Percentiles rank a stretch among this genome's conserved stretches.
Conservation (phyloP, 2,113 vertebrate species). For the Odobenus rosmarus region DNA sequence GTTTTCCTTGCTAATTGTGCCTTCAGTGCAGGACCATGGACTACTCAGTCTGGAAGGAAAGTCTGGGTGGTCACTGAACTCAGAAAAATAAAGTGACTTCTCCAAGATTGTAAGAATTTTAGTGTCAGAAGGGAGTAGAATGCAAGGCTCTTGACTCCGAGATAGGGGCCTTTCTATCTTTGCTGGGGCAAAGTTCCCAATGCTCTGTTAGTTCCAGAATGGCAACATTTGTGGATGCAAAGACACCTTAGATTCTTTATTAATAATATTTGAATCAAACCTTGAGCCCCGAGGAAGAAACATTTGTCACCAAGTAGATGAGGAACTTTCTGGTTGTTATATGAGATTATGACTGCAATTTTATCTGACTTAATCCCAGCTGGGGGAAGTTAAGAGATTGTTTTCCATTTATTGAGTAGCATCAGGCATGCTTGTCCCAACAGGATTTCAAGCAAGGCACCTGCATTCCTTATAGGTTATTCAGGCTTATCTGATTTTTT, state of each 20-base stretch:
- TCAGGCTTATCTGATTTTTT: neutral
- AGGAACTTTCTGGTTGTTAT: constrained; percentile 28
- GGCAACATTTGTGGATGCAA: neutral
- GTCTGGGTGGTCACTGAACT: neutral
- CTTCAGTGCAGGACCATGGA: neutral
- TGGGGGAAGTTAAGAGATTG: constrained; percentile 41
- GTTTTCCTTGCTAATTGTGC: neutral
- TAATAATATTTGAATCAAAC: neutral
- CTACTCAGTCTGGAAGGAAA: neutral
- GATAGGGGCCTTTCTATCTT: neutral
- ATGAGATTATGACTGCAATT: neutral
- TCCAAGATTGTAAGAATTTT: neutral
- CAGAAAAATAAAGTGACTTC: neutral
- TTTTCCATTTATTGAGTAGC: neutral
- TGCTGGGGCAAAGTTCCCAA: neutral
- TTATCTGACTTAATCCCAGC: constrained; percentile 26
- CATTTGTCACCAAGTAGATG: neutral
- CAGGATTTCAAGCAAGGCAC: constrained; percentile 26
- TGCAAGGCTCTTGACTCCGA: neutral
- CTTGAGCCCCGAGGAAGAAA: neutral
- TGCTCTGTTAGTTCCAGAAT: neutral
- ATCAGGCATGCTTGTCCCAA: neutral
- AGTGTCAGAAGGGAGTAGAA: neutral
- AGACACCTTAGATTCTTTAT: neutral
- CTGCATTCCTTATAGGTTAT: constrained; percentile 40